Conservation (phyloP, 2,113 vertebrate species). For the Xiphorhynchus elegans region DNA sequence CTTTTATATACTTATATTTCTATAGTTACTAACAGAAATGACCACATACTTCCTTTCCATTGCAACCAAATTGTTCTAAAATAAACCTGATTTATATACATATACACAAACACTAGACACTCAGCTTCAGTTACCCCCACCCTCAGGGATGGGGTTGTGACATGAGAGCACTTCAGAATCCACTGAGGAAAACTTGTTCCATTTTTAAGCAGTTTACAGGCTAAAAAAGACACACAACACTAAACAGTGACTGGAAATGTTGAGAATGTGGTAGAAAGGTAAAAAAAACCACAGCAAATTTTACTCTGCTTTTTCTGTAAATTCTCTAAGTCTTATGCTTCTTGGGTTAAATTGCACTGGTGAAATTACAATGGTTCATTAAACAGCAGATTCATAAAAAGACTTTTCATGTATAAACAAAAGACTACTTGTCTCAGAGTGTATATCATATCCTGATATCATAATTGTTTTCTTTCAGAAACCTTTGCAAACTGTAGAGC, state of each 20-base stretch:
- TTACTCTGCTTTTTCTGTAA: not conserved
- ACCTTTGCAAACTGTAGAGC: not conserved
- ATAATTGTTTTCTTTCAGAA: not conserved
- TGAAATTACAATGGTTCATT: not conserved
- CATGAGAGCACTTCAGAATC: not conserved
- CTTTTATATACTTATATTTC: not conserved
- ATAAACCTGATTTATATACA: not conserved
- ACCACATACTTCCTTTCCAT: not conserved
- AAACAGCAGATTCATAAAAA: not conserved
- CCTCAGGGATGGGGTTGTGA: not conserved
- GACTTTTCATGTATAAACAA: not conserved
- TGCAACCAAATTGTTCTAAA: not conserved
- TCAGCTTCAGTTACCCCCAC: not conserved
- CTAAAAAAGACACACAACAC: not conserved
- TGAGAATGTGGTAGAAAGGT: not conserved
- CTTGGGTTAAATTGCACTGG: not conserved
- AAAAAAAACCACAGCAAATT: not conserved
- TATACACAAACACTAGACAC: not conserved
- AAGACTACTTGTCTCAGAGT: not conserved
- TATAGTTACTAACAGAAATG: not conserved
- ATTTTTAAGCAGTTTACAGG: not conserved
- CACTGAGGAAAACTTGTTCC: not conserved
- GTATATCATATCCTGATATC: not conserved
- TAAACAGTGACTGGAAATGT: not conserved
- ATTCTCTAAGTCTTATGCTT: not conserved